These are phyloP conservation scores for Pristiophorus japonicus DNA, from an alignment of 2,113 vertebrate species.

Conservation along the genomic window DNA sequence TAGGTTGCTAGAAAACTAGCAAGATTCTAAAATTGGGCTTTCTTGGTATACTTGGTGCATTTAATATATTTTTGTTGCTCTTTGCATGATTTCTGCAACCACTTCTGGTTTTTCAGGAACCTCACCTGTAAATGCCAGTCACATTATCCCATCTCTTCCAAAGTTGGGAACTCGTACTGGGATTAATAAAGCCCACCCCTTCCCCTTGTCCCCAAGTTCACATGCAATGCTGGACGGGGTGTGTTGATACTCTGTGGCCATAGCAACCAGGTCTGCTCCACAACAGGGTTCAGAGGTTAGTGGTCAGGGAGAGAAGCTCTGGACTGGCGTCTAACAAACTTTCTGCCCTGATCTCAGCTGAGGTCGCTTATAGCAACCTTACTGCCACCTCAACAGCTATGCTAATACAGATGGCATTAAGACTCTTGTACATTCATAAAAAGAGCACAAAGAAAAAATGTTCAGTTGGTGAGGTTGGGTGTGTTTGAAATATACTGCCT, in stretches of 20 bases:
- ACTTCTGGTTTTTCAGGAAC: neutral
- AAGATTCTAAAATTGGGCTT: neutral
- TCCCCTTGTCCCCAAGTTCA: neutral
- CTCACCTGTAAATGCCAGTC: neutral
- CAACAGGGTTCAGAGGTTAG: neutral
- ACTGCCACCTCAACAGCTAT: neutral
- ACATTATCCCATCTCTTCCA: neutral
- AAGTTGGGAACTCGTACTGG: neutral
- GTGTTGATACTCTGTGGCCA: neutral
- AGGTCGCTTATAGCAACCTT: neutral
- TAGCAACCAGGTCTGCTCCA: neutral
- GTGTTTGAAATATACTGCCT: neutral
- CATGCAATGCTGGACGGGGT: neutral
- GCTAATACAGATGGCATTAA: neutral
- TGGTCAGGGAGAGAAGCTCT: neutral
- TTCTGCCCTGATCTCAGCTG: neutral
- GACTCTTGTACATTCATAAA: too few species aligned
- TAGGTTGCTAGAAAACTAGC: neutral
- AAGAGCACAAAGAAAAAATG: neutral
- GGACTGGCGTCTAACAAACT: neutral
- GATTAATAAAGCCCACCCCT: neutral
- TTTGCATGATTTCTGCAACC: neutral
- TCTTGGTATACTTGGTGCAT: neutral
- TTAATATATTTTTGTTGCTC: neutral
- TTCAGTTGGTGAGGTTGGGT: neutral